These are phyloP conservation scores for Nephrotoma appendiculata DNA, from an alignment of 2,888 invertebrate genomes.

Conservation along the genomic window DNA sequence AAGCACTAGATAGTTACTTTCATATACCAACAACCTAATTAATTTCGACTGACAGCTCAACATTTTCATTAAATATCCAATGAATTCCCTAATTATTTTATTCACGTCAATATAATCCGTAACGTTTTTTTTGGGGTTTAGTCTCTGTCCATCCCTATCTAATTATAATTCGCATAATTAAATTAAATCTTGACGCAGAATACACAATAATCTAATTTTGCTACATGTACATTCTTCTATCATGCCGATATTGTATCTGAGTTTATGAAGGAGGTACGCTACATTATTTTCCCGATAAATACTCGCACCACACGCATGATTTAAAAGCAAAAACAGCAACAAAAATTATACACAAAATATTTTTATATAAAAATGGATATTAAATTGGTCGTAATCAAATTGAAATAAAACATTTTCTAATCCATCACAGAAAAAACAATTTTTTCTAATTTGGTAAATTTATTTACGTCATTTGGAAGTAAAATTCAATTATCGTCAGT, in stretches of 20 bases:
- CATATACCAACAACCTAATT: background rate
- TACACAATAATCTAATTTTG: background rate
- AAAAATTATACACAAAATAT: background rate
- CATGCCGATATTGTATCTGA: background rate
- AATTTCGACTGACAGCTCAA: background rate
- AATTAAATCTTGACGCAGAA: background rate
- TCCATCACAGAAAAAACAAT: background rate
- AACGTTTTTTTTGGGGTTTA: background rate
- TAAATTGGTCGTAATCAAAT: background rate
- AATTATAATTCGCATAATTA: background rate
- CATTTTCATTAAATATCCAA: background rate
- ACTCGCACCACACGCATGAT: background rate
- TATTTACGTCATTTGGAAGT: background rate
- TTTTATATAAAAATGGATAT: background rate
- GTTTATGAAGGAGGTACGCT: background rate
- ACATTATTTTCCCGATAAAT: background rate
- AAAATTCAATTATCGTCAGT: background rate
- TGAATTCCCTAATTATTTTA: background rate
- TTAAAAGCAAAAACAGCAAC: background rate
- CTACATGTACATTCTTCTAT: background rate
- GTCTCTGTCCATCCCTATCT: background rate
- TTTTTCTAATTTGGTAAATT: background rate
- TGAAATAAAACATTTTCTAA: background rate
- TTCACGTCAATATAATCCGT: background rate
- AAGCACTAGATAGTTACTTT: too few relatives aligned